Evolutionary conservation across 2,888 invertebrate species (phyloP), one percentile per base, ranked within the genome.

Genomic region (Dicyrtomina minuta): DNA sequence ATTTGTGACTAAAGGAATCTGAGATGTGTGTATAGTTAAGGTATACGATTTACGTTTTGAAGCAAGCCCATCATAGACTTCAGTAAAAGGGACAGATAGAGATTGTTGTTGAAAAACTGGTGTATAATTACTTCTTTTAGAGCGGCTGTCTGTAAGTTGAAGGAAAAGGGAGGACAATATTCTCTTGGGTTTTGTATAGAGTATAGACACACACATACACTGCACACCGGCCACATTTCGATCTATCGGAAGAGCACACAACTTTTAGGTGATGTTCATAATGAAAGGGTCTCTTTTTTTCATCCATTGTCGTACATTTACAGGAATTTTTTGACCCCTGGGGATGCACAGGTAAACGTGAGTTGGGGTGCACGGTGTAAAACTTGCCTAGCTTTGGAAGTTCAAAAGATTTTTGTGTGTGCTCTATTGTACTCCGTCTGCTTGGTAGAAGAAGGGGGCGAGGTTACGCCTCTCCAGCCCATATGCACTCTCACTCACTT

Each of bases 241-340:
- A 56, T 15, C 22, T 22, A 26, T 6, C 10, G 12, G 5, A 62
- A 17, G 62, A 46, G 17, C 8, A 55, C 33, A 33, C 4, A 55
- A 24, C 15, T 22, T 61, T 62, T 49, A 27, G 49, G 61, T 61
- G 44, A 44, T 61, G 49, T 49, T 62, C 46, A 62, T 62, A 62
- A 62, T 64, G 64, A 64, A 64, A 64, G 64, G 64, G 64, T 64
- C 64, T 64, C 64, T 64, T 64, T 64, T 62, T 64, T 51, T 39
- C 51, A 49, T 33, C 51, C 41, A 64, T 64, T 64, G 64, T 64
- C 27, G 53, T 51, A 33, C 51, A 64, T 64, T 64, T 64, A 65
- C 17, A 65, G 65, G 65, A 65, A 65, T 65, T 65, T 62, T 65
- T 65, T 65, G 65, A 65, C 65, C 65, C 65, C 65, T 65, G 55